These are phyloP conservation scores for Rhyacophila brunnea DNA, from an alignment of 1,140 invertebrate genomes.

Conservation along the genomic window DNA sequence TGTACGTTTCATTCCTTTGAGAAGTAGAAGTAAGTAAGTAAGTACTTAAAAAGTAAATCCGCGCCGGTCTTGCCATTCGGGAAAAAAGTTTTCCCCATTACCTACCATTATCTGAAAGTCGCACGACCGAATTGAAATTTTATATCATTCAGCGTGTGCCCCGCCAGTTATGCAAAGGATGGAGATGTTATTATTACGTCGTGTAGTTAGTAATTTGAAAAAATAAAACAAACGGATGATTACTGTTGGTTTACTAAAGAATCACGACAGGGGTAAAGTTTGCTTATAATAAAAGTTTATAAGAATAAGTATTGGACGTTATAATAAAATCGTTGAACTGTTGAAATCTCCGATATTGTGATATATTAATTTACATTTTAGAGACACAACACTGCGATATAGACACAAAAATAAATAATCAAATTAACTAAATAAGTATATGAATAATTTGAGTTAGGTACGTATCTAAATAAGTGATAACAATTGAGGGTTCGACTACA, in stretches of 20 bases:
- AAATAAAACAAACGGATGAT: conserved; percentile 30
- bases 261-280: too few relatives aligned
- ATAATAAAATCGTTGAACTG: too few relatives aligned
- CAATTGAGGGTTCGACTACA: too few relatives aligned
- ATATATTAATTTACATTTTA: too few relatives aligned
- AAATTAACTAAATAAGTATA: too few relatives aligned
- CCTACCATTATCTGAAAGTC: conserved; percentile 33
- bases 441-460: too few relatives aligned
- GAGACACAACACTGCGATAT: too few relatives aligned
- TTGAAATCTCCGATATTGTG: too few relatives aligned
- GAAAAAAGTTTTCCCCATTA: conserved; percentile 30
- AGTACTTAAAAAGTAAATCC: conserved; percentile 35
- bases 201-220: conserved; percentile 17
- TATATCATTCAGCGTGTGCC: conserved; percentile 34
- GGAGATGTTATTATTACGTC: conserved; percentile 19
- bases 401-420: too few relatives aligned
- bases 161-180: conserved; percentile 16
- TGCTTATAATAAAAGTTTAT: too few relatives aligned
- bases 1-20: conserved; percentile 33
- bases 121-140: conserved; percentile 35
- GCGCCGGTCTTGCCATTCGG: conserved; percentile 3
- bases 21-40: conserved; percentile 19
- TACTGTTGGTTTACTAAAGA: neutral
- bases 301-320: too few relatives aligned
- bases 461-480: too few relatives aligned